These are phyloP conservation scores for Xyrauchen texanus DNA, from an alignment of 2,113 vertebrate genomes.

Conservation along the genomic window DNA sequence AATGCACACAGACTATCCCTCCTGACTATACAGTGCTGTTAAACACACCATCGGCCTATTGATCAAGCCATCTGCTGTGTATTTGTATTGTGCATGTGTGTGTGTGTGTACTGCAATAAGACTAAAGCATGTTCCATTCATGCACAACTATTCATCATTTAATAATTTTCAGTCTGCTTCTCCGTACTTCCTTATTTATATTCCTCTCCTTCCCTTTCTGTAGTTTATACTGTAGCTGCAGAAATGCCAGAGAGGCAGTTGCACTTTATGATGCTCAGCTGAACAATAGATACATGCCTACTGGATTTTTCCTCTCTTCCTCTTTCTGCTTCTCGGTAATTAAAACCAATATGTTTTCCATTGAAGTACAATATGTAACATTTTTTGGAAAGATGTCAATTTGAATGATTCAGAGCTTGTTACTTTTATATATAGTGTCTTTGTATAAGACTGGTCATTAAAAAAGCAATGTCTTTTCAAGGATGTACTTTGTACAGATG, in stretches of 20 bases:
- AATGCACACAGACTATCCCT: constrained; percentile 54
- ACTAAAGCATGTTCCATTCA: neutral
- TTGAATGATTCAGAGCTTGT: too few species aligned
- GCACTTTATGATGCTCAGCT: constrained; percentile 18
- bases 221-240: constrained; percentile 23
- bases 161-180: constrained; percentile 10
- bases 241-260: constrained; percentile 6
- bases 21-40: constrained; percentile 20
- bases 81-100: constrained; percentile 18
- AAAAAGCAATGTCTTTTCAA: too few species aligned
- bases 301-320: neutral
- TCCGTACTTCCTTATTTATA: constrained; percentile 23
- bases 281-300: constrained; percentile 48
- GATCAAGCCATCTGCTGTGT: constrained; percentile 22
- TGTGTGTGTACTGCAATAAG: neutral
- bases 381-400: too few species aligned
- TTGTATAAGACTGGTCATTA: too few species aligned
- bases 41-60: constrained; percentile 36
- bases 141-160: neutral
- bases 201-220: constrained; percentile 15
- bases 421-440: too few species aligned
- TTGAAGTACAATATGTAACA: too few species aligned
- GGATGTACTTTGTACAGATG: too few species aligned
- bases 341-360: constrained; percentile 5
- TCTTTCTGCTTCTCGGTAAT: neutral